phyloP scores from a whole-genome alignment of 2,888 invertebrate species.

The Sipha maydis region DNA sequence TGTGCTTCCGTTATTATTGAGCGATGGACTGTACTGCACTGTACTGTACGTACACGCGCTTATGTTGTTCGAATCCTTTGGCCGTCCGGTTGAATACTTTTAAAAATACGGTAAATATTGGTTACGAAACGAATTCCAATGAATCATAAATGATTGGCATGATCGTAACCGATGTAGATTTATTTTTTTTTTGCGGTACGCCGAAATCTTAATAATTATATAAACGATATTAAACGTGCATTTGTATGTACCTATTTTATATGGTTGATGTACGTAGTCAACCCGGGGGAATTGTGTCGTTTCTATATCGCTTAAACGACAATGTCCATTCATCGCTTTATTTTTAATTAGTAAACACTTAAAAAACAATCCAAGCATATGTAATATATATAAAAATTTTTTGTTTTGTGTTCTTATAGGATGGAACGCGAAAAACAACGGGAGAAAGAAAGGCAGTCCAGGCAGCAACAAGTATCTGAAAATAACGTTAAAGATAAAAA shows the following conservation, averaged over 20 bases:
- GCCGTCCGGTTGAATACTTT: neutral
- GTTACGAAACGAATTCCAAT: too few relatives aligned
- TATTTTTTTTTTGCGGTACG: too few relatives aligned
- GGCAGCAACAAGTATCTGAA: constrained; percentile 71
- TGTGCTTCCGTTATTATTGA: neutral
- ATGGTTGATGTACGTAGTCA: neutral
- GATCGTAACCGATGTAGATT: neutral
- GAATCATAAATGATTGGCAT: too few relatives aligned
- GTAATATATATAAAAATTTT: neutral
- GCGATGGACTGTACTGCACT: neutral
- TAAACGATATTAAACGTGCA: too few relatives aligned
- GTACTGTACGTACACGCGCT: neutral
- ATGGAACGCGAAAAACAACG: constrained; percentile 80
- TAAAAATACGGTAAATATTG: neutral
- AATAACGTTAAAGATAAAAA: constrained; percentile 59
- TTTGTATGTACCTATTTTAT: neutral
- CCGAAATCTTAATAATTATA: too few relatives aligned
- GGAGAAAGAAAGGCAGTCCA: constrained; percentile 80
- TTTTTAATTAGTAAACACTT: neutral
- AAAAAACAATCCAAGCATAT: neutral
- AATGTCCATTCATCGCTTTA: neutral
- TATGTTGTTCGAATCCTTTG: neutral
- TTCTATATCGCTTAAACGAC: neutral
- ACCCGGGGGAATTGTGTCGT: neutral
- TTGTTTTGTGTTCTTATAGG: constrained; percentile 65